phyloP scores from a whole-genome alignment of 2,888 invertebrate species.

The Lissonota sp. region DNA sequence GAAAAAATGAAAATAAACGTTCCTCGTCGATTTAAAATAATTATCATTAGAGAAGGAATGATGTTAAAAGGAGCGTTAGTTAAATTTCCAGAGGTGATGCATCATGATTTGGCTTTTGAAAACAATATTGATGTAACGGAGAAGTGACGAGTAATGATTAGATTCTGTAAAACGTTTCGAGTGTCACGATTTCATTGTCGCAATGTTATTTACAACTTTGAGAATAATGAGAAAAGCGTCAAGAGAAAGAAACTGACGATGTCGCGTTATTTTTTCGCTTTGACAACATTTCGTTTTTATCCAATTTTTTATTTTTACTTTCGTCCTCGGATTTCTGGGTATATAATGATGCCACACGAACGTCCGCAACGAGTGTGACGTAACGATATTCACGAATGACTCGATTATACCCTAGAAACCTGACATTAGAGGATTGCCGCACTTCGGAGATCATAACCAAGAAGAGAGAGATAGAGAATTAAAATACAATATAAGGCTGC shows the following conservation, averaged over 20 bases:
- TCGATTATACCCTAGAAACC: conserved; percentile 38
- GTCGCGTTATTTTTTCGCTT: conserved; percentile 30
- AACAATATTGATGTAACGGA: too few relatives aligned
- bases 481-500: not conserved
- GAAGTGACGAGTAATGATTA: too few relatives aligned
- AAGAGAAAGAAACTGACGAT: conserved; percentile 15
- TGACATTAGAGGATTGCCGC: conserved; percentile 47
- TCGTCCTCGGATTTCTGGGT: not conserved
- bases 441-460: conserved; percentile 39
- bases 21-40: not conserved
- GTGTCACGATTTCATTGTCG: conserved; percentile 50
- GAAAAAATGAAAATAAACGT: not conserved
- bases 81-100: too few relatives aligned
- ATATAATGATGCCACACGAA: not conserved
- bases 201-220: conserved; percentile 51
- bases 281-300: conserved; percentile 9
- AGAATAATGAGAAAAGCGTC: conserved; percentile 7
- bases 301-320: not conserved
- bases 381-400: conserved; percentile 54
- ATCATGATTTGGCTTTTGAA: too few relatives aligned
- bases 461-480: not conserved
- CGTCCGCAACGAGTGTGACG: conserved; percentile 43
- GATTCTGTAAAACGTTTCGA: not conserved
- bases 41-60: too few relatives aligned
- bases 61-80: too few relatives aligned